Evolutionary conservation across 2,113 vertebrate species (phyloP), one percentile per base, ranked within the genome.

Genomic region (Oceanites oceanicus): DNA sequence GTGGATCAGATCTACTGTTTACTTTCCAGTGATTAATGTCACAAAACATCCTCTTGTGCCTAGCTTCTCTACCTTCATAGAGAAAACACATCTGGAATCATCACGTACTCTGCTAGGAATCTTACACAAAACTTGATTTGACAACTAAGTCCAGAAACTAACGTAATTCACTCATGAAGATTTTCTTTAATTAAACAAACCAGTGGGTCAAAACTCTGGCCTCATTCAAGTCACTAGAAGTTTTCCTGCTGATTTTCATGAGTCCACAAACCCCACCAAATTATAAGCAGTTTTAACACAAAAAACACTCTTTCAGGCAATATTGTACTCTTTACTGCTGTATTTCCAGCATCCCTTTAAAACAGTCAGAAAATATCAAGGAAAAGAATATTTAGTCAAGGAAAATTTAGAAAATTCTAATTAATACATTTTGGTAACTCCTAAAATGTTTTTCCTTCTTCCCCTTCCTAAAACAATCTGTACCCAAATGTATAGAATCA

Each of bases 1-100:
- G 22, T 26, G 32, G 26, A 73, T 38, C 58, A 88, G 77, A 78
- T 67, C 38, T 90, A 87, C 74, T 66, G 71, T 90, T 97, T 97
- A 91, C 90, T 95, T 88, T 78, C 91, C 90, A 96, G 49, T 92
- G 86, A 90, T 72, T 87, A 94, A 91, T 19, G 75, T 55, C 90
- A 97, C 90, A 95, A 84, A 96, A 90, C 23, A 38, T 83, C 63
- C 55, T 96, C 90, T 97, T 88, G 89, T 30, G 80, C 85, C 76
- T 94, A 96, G 83, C 56, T 97, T 95, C 78, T 73, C 90, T 90
- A 53, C 36, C 80, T 94, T 95, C 85, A 97, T 2, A 81, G 62
- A 82, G 55, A 65, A 92, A 79, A 80, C 18, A 70, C 44, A 90
- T 61, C 78, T 68, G 96, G 27, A 97, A 95, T 63, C 75, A 84